phyloP scores from a whole-genome alignment of 1,140 invertebrate species.

The Tachypleus tridentatus region DNA sequence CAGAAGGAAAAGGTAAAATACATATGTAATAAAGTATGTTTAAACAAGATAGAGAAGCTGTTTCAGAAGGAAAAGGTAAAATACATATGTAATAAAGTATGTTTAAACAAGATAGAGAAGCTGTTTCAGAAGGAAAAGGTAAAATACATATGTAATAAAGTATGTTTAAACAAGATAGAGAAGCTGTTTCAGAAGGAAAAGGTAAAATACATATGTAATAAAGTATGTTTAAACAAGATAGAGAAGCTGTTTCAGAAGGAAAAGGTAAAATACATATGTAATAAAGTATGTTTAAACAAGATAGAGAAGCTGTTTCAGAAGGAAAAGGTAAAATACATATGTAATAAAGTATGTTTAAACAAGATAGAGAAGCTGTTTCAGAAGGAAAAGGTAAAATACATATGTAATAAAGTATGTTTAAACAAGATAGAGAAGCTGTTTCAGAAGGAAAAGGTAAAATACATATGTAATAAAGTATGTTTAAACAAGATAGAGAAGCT shows the following conservation, averaged over 20 bases:
- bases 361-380: conserved; percentile 34
- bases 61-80: conserved; percentile 29
- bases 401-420: conserved; percentile 21
- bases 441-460: conserved; percentile 28
- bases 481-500: conserved; percentile 39
- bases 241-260: conserved; percentile 27
- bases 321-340: conserved; percentile 27
- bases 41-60: conserved; percentile 39
- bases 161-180: conserved; percentile 42
- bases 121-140: conserved; percentile 30
- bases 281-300: conserved; percentile 39
- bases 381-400: conserved; percentile 28
- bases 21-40: too few species aligned
- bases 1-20: conserved; percentile 28
- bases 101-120: conserved; percentile 40
- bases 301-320: conserved; percentile 31
- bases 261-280: conserved; percentile 24
- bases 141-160: not conserved
- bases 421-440: conserved; percentile 37
- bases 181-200: conserved; percentile 29
- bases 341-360: conserved; percentile 35
- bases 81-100: too few species aligned
- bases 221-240: conserved; percentile 45
- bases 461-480: too few species aligned
- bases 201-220: conserved; percentile 13